These are phyloP conservation scores for Aphelenchoides fujianensis DNA, from an alignment of 1,140 invertebrate species.

Conservation along the genomic window DNA sequence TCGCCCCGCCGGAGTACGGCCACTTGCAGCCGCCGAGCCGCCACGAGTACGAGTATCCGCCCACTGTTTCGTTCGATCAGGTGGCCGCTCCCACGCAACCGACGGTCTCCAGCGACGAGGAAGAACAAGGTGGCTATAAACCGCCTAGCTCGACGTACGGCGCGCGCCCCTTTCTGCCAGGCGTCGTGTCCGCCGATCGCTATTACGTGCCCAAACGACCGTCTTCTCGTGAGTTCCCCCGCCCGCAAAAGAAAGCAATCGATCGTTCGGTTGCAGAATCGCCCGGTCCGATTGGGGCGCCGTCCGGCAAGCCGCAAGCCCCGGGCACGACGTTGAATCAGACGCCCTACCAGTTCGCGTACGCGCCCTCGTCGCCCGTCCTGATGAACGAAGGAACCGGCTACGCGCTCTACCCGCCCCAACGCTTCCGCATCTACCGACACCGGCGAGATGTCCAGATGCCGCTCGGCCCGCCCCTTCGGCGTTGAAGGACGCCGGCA, in stretches of 20 bases:
- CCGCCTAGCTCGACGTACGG: neutral
- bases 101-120: neutral
- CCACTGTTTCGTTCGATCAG: neutral
- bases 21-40: neutral
- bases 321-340: too few species aligned
- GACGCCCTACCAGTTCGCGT: neutral
- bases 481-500: too few species aligned
- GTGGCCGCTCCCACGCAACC: neutral
- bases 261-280: neutral
- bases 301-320: neutral
- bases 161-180: neutral
- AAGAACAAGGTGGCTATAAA: too few species aligned
- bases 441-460: neutral
- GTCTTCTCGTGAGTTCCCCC: neutral
- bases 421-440: constrained; percentile 12
- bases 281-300: too few species aligned
- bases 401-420: constrained; percentile 11
- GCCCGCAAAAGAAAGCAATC: too few species aligned
- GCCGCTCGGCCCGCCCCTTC: constrained; percentile 2
- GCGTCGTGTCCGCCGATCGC: neutral
- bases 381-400: neutral
- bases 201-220: neutral
- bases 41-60: neutral
- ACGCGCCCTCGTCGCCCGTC: neutral
- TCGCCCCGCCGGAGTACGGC: neutral